Base-by-base conservation (phyloP, 2,888 invertebrate genomes). In the Eulithis prunata region DNA sequence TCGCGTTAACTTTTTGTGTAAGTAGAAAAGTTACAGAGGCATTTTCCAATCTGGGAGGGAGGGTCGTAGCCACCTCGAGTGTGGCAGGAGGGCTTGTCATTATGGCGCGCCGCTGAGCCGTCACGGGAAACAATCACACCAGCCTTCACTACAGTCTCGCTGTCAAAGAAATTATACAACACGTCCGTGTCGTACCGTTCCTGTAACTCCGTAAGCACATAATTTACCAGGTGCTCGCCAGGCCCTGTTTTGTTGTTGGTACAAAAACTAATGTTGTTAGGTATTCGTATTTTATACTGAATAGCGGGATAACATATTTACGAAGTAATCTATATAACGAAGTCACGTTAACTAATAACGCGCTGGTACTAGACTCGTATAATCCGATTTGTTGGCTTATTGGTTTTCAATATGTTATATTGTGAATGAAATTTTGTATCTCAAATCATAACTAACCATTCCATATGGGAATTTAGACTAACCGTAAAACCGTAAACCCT, bases 1-100 rank as follows among this genome's bases (percentile, higher is more conserved):
- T 83, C 83, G 78, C 85, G 86, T 86, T 84, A 88, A 88, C 85
- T 82, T 89, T 89, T 88, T 88, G 86, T 86, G 81, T 87, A 87
- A 87, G 86, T 87, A 86, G 84, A 83, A 88, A 90, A 89, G 87
- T 90, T 90, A 80, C 76, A 75, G 80, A 84, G 84, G 85, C 83
- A 86, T 89, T 89, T 89, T 90, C 86, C 87, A 90, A 88, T 89
- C 84, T 87, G 79, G 77, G 79, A 78, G 80, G 80, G 80, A 78
- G 81, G 80, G 79, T 74, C 71, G 75, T 59, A 66, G 58, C 51
- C 75, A 73, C 75, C 72, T 73, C 74, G 75, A 72, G 72, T 63
- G 69, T 68, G 61, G 66, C 64, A 69, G 73, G 76, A 75, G 74
- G 76, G 76, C 81, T 81, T 82, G 83, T 85, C 86, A 88, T 88